Base-by-base conservation (phyloP, 2,113 vertebrate genomes). In the Canis aureus region DNA sequence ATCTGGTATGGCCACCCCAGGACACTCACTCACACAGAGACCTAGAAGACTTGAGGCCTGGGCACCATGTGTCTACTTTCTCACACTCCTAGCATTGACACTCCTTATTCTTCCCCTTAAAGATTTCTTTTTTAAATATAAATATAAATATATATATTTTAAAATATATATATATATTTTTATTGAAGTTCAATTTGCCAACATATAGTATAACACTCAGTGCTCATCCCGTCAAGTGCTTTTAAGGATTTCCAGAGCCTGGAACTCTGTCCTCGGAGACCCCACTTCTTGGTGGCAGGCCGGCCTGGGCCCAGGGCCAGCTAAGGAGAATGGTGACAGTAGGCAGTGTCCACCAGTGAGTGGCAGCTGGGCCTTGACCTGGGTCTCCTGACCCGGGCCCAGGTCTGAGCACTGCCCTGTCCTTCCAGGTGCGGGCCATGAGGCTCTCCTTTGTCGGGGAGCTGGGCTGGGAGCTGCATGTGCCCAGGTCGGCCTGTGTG, bases 401-500 rank as follows among this genome's bases (percentile, higher is more conserved):
- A 0, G 13, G 17, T 55, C 88, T 73, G n/a, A 87, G 17, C 67
- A 0, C 5, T 9, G 55, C 4, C 93, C 43, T 79, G 15, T 81
- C 0, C 97, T 71, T 16, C 4, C 98, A 99, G 99, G 99, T 99
- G 57, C 99, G 99, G 89, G 99, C 99, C 69, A 99, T 99, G 98
- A 98, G 99, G 76, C 93, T 99, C 97, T 99, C 99, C 0, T 99
- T 99, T 0, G 99, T 99, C 0, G 99, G 99, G 0, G 99, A 99
- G 98, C 98, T 99, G 97, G 99, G 99, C 97, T 99, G 99, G 99
- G 99, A 99, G 99, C 99, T 99, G 96, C 99, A 99, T 51, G 97
- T 99, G 73, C 99, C 99, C 71, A 97, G 89, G 97, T 97, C 91
- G 0, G 99, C 99, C 89, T 99, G 99, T 1, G 97, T 99, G 67